A percentile compares a stretch with the other conserved stretches of the same genome.
phyloP scores from a whole-genome alignment of 2,888 invertebrate species.

The Drosophila yooni region DNA sequence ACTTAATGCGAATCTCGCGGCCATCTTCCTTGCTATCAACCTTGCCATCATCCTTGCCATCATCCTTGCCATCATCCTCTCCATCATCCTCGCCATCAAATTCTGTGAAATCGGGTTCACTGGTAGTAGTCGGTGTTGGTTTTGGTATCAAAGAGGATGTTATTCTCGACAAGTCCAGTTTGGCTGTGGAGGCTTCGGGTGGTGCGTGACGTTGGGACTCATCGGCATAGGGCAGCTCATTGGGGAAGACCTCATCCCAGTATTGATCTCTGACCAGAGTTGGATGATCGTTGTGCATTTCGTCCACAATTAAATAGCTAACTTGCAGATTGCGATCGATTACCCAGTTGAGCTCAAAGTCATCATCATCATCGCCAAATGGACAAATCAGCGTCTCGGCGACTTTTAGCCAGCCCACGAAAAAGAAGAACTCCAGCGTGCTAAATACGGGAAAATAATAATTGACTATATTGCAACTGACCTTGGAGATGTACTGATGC shows the following conservation, averaged over 20 bases:
- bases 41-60: slow-evolving; percentile 29
- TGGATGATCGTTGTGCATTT: slow-evolving; percentile 96
- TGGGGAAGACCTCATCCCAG: slow-evolving; percentile 95
- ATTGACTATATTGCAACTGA: slow-evolving; percentile 88
- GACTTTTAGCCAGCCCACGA: slow-evolving; percentile 96
- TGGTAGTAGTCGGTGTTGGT: background rate
- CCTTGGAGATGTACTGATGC: slow-evolving; percentile 91
- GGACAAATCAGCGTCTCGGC: slow-evolving; percentile 96
- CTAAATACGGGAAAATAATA: slow-evolving; percentile 95
- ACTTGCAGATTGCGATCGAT: slow-evolving; percentile 89
- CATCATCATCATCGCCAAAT: slow-evolving; percentile 95
- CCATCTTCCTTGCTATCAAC: slow-evolving; percentile 6
- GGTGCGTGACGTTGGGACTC: slow-evolving; percentile 92
- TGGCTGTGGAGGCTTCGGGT: slow-evolving; percentile 93
- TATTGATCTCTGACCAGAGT: slow-evolving; percentile 94
- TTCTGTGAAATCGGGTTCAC: slow-evolving; percentile 37
- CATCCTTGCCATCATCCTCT: slow-evolving; percentile 30
- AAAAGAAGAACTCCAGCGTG: slow-evolving; percentile 93
- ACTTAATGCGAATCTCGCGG: slow-evolving; percentile 56
- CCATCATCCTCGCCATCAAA: slow-evolving; percentile 47
- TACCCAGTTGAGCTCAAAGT: slow-evolving; percentile 88
- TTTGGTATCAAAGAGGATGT: slow-evolving; percentile 20
- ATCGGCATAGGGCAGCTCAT: slow-evolving; percentile 91
- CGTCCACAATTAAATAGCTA: slow-evolving; percentile 95
- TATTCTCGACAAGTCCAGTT: slow-evolving; percentile 86